A percentile compares a stretch with the other conserved stretches of the same genome.
phyloP scores from a whole-genome alignment of 2,113 vertebrate genomes.

The Brachyhypopomus occidentalis region DNA sequence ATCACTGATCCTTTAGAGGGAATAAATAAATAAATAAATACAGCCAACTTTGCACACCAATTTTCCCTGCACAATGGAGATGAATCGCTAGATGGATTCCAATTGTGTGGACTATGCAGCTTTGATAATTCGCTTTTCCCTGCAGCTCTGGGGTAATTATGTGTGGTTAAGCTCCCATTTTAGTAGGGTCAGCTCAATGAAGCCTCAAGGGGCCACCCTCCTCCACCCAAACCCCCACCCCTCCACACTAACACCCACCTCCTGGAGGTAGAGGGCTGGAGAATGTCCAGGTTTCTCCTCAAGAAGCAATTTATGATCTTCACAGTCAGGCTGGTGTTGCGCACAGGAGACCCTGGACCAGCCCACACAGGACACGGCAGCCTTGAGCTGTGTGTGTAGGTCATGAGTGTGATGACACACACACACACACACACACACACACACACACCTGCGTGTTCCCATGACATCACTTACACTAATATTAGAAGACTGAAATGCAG shows the following conservation, averaged over 20 bases:
- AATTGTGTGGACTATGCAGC: conserved; percentile 41
- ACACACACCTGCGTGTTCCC: background rate
- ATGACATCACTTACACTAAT: conserved; percentile 26
- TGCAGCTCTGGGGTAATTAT: conserved; percentile 30
- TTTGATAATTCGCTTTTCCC: conserved; percentile 15
- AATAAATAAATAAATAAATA: conserved; percentile 26
- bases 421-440: conserved; percentile 21
- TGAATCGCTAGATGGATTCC: conserved; percentile 23
- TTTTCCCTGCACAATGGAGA: conserved; percentile 16
- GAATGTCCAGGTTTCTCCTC: background rate
- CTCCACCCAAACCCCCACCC: background rate
- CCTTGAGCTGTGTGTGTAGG: background rate
- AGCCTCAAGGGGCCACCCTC: background rate
- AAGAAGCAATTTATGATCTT: background rate
- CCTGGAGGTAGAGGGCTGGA: background rate
- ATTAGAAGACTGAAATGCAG: background rate
- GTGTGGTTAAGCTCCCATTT: conserved; percentile 13
- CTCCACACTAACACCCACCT: background rate
- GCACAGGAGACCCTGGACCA: background rate
- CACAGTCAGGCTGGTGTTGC: background rate
- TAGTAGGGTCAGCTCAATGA: conserved; percentile 19
- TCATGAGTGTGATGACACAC: conserved; percentile 1
- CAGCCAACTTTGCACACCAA: background rate
- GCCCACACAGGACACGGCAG: background rate
- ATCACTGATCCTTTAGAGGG: conserved; percentile 8